A percentile compares a stretch with the other conserved stretches of the same genome.
phyloP scores from a whole-genome alignment of 2,888 invertebrate species.

The Buathra laborator region DNA sequence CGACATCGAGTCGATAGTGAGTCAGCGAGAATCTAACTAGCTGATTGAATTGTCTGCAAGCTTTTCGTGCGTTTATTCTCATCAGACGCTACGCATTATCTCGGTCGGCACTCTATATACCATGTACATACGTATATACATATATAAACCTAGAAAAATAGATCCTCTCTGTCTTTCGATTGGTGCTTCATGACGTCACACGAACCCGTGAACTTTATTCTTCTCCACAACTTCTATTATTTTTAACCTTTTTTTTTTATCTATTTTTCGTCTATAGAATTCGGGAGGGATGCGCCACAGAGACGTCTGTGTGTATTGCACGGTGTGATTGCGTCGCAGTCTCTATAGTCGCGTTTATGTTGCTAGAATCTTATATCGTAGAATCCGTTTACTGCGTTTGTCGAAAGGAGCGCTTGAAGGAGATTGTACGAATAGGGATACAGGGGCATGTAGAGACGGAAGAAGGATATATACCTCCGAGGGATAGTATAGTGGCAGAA shows the following conservation, averaged over 20 bases:
- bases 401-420: background rate
- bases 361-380: background rate
- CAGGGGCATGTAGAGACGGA: background rate
- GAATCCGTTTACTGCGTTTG: background rate
- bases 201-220: slow-evolving; percentile 58
- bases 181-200: slow-evolving; percentile 52
- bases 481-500: background rate
- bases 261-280: slow-evolving; percentile 24
- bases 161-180: slow-evolving; percentile 13
- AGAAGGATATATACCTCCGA: background rate
- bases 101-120: background rate
- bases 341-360: background rate
- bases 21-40: background rate
- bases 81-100: slow-evolving; percentile 7
- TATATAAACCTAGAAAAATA: background rate
- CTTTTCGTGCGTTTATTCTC: background rate
- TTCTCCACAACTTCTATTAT: slow-evolving; percentile 31
- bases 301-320: slow-evolving; percentile 12
- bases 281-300: background rate
- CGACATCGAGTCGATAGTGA: slow-evolving; percentile 1
- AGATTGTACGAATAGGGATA: background rate
- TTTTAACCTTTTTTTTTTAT: slow-evolving; percentile 11
- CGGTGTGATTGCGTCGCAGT: slow-evolving; percentile 18
- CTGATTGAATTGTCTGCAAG: slow-evolving; percentile 22
- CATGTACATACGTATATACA: background rate